Base-by-base conservation (phyloP, 2,797 vertebrate species). In the Momotus momota region DNA sequence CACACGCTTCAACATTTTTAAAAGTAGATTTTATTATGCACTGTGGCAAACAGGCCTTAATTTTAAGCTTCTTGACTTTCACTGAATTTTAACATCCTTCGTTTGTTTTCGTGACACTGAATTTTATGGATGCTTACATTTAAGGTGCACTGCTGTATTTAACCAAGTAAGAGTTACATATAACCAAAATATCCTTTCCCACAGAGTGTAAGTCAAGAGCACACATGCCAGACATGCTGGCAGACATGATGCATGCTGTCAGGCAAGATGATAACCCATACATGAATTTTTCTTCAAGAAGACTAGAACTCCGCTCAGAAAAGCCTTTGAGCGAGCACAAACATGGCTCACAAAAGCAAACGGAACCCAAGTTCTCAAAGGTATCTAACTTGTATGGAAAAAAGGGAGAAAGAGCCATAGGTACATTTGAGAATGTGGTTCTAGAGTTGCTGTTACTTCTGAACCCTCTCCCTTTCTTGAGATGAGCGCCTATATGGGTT, bases 51-150 rank as follows among this genome's bases (percentile, higher is more conserved):
- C 6, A 49, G 40, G 21, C 27, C 46, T 87, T 80, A 65, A 70
- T 49, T 94, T 85, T 62, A 64, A 87, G 20, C 79, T 62, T 89
- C 46, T n/a, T 66, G 26, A 88, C 55, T 87, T 61, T 9, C 10
- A 83, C 40, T 83, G 55, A 43, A 64, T 81, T 85, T 80, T 38
- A 87, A 77, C 15, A 75, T 0, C 0, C 5, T 26, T 73, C 14
- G 7, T 15, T 70, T 65, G 55, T 74, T 81, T 84, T 80, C 65
- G 60, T 2, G 4, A 15, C 71, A 55, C 19, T 62, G 20, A 41
- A 55, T 83, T 55, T 71, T 81, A 55, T 4, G 2, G 31, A 9
- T 52, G 27, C 58, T 84, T 64, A 48, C 3, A 15, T 57, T 81
- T 57, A 86, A 75, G 41, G 25, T 33, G n/a, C 21, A 51, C 5